Base-by-base conservation (phyloP, 2,797 vertebrate genomes). In the Poecilia gillii region DNA sequence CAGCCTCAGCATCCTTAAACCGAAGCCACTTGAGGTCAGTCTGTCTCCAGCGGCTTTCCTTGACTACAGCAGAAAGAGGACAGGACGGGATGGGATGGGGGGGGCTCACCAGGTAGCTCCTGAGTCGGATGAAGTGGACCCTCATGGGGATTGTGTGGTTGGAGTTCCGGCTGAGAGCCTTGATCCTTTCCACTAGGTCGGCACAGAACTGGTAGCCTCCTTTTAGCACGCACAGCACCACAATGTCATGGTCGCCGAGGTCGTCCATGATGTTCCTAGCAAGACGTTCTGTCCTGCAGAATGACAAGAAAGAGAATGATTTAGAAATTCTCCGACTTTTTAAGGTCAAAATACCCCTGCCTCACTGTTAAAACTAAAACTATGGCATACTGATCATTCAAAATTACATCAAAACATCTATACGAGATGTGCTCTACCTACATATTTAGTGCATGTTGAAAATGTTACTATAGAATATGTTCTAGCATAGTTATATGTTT, bases 171-270 rank as follows among this genome's bases (percentile, higher is more conserved):
- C 96, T 98, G 75, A 98, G 96, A 57, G 95, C 96, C 93, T 97
- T 97, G 80, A 98, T 96, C 83, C 94, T 91, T 71, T 97, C 97
- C 85, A 98, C 96, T 41, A 99, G 96, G 89, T 99, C 97, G 6
- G 96, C 96, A 74, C 96, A 99, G 93, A 99, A 98, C 92, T 97
- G 97, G 93, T 97, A 97, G 36, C 97, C 97, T 77, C 97, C 97
- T 90, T 99, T 98, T 76, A 99, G 96, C 77, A 98, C 97, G 45
- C 97, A 98, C 57, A 98, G 94, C 87, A 98, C 96, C 87, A 96
- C 96, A 4, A 98, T 97, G 92, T 97, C 96, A 78, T 97, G 96
- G 91, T 97, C 95, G 2, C 97, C 97, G 80, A 98, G 95, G 89
- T 98, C 97, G 66, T 96, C 97, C 97, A 97, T 95, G 87, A 99